Base-by-base conservation (phyloP, 2,797 vertebrate species). In the Nasua narica region DNA sequence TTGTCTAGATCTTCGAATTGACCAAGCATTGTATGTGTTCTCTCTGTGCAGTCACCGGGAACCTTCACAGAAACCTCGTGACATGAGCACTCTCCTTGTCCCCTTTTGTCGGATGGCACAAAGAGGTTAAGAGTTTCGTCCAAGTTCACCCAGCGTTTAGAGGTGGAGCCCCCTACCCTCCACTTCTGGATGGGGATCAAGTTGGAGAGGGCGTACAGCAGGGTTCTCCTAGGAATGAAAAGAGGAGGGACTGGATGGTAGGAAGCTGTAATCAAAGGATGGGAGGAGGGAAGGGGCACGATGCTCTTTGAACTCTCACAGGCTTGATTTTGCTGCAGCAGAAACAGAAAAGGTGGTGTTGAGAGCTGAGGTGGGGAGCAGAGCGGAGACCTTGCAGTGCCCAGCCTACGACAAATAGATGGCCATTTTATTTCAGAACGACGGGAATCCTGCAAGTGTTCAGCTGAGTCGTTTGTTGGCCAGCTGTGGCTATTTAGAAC, bases 201-300 rank as follows among this genome's bases (percentile, higher is more conserved):
- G 32, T 0, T 0, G 5, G 48, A 21, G 12, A 37, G 1, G 7
- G 7, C 32, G 1, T 12, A 18, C 23, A 25, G n/a, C 0, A 0
- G 25, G 40, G 18, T n/a, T 23, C 8, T 67, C 37, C 50, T 25
- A 54, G 54, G 46, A 13, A 35, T 11, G 43, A 23, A 62, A 21
- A 46, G 50, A 70, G 23, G 37, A 0, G 2, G 10, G 15, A 32
- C 37, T 0, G 13, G 25, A 35, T 9, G 9, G 50, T 18, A 40
- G 65, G 48, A 43, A 72, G 7, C 10, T 3, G 13, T 2, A 40
- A 10, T 10, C 35, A 5, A 40, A 48, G 52, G 48, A 21, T 5
- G 0, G 2, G 18, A 11, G 25, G 25, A 37, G n/a, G n/a, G 37
- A 60, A 54, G 32, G 8, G 58, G 12, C 35, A 0, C 0, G 0